Evolutionary conservation across 2,797 vertebrate genomes (phyloP).

Genomic region (Lindbergichthys nudifrons): DNA sequence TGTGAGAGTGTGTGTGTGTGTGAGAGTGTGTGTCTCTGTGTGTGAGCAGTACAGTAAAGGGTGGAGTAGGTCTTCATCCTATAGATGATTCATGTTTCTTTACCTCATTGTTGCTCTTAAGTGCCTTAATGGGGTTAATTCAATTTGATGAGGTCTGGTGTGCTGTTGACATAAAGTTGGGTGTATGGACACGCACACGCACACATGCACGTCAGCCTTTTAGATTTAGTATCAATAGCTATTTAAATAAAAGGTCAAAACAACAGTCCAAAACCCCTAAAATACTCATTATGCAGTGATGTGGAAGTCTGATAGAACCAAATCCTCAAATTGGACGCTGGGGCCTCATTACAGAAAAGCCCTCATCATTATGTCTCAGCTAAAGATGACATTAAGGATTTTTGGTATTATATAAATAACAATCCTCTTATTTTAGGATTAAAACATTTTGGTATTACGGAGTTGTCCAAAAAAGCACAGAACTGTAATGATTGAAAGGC

Average conservation of each 20-base stretch:
- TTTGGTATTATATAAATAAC: too few relatives aligned
- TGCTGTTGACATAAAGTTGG: constrained; percentile 11
- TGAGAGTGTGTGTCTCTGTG: background rate
- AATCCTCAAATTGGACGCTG: background rate
- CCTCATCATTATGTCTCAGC: too few relatives aligned
- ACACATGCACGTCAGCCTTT: background rate
- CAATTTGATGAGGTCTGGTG: constrained; percentile 54
- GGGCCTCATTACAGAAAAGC: too few relatives aligned
- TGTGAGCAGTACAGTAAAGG: constrained; percentile 2
- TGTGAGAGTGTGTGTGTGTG: background rate
- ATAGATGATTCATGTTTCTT: constrained; percentile 48
- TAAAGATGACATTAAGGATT: too few relatives aligned
- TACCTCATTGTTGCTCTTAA: constrained; percentile 53
- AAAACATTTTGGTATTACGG: too few relatives aligned
- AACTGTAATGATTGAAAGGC: too few relatives aligned
- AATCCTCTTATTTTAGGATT: too few relatives aligned
- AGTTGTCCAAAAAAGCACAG: too few relatives aligned
- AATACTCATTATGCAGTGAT: too few relatives aligned
- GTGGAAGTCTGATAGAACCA: background rate
- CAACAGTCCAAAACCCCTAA: background rate
- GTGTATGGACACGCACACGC: background rate
- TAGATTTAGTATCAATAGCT: background rate
- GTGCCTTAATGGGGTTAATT: constrained; percentile 27
- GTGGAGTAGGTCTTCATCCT: constrained; percentile 20
- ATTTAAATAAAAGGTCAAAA: too few relatives aligned